These are phyloP conservation scores for Salminus brasiliensis DNA, from an alignment of 2,113 vertebrate species.

Conservation along the genomic window DNA sequence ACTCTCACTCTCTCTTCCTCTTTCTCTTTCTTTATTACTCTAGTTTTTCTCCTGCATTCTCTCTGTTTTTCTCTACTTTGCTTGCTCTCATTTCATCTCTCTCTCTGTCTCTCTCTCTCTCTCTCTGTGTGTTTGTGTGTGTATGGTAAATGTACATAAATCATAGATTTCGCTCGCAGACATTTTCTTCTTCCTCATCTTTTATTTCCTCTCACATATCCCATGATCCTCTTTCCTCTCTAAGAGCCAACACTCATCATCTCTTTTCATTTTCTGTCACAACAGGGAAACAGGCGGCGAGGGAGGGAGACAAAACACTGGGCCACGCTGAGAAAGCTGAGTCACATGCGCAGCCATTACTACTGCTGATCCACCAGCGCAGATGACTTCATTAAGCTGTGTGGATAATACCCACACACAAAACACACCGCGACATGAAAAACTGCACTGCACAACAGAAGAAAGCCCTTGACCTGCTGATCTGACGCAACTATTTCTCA, in stretches of 20 bases:
- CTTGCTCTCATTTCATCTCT: not conserved
- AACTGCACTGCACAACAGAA: not conserved
- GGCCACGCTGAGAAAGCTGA: not conserved
- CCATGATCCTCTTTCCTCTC: not conserved
- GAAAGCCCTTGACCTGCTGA: not conserved
- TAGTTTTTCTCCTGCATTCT: not conserved
- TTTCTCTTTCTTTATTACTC: not conserved
- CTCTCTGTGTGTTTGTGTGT: too few species aligned
- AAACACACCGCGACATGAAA: not conserved
- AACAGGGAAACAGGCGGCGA: slow-evolving; percentile 1
- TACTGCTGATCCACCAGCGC: not conserved
- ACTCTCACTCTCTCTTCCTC: not conserved
- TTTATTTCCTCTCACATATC: not conserved
- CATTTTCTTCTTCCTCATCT: not conserved
- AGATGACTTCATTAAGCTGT: not conserved
- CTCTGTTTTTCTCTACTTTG: not conserved
- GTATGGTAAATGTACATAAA: not conserved
- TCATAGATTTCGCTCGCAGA: not conserved
- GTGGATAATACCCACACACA: not conserved
- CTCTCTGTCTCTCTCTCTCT: not conserved
- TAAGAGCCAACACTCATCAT: slow-evolving; percentile 1
- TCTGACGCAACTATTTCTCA: not conserved
- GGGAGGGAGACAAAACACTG: not conserved
- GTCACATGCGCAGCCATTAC: not conserved
- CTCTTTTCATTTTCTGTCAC: slow-evolving; percentile 22